Base-by-base conservation (phyloP, 2,113 vertebrate genomes). In the Gila orcuttii region DNA sequence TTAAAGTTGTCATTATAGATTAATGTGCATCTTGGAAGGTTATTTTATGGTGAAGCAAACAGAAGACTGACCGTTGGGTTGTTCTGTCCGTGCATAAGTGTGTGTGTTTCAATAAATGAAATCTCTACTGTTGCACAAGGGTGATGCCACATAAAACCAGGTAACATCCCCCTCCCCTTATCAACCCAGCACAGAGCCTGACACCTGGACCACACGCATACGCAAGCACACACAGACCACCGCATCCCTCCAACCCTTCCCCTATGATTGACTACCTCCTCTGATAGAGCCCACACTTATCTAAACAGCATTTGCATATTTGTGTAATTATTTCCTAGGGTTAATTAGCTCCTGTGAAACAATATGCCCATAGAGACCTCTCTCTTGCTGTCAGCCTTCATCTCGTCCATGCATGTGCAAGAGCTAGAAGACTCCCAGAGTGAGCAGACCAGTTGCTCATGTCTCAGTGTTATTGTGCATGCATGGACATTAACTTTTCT, bases 251-350 rank as follows among this genome's bases (percentile, higher is more conserved):
- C 82, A 84, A 76, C 85, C 93, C 91, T 89, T 52, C 88, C 92
- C 64, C 93, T 92, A 94, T 96, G 95, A 98, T 96, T 96, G 96
- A 97, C 95, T 97, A 97, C 96, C 95, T 96, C 95, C 95, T 94
- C 93, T 93, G 94, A 95, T 96, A 96, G 95, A 89, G 82, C 82
- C 89, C 73, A 78, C 94, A 95, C 97, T 96, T 96, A 97, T 96
- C 96, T 96, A 97, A 96, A 96, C 95, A 96, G 91, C 93, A 98
- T 99, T 99, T 98, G 97, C 97, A 98, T 98, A 97, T 95, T 96
- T 96, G 94, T 96, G 95, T 97, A 97, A 98, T 99, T 98, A 98
- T 98, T 98, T 99, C 93, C 96, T 93, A 96, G 96, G 96, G 97
- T 98, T 99, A 99, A 99, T 99, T 98, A 96, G 96, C 96, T 96